Evolutionary conservation across 2,797 vertebrate genomes (phyloP).

Genomic region (Diplodus sargus): DNA sequence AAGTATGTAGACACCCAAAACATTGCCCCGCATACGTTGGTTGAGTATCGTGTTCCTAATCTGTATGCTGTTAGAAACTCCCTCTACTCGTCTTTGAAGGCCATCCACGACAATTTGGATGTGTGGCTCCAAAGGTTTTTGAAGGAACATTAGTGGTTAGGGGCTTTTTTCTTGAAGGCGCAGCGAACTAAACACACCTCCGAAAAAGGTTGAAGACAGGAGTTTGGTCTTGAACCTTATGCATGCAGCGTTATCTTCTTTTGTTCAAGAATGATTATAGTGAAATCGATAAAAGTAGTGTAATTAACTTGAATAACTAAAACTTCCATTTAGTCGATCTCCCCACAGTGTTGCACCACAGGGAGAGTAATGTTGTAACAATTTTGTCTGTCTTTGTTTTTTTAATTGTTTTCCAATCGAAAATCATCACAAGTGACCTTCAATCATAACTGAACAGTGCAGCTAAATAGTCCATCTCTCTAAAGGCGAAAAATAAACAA

Average conservation of each 20-base stretch:
- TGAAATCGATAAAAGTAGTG: neutral
- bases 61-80: too few species aligned
- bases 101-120: neutral
- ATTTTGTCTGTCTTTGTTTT: too few species aligned
- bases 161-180: neutral
- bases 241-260: too few species aligned
- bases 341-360: neutral
- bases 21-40: neutral
- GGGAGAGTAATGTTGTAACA: neutral
- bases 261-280: neutral
- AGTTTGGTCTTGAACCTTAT: too few species aligned
- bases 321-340: neutral
- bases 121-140: neutral
- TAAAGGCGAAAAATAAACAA: too few species aligned
- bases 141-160: neutral
- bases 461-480: too few species aligned
- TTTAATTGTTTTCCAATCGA: neutral
- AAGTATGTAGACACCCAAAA: slow-evolving; percentile 1
- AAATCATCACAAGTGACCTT: too few species aligned
- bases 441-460: too few species aligned
- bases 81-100: neutral
- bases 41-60: neutral
- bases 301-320: neutral
- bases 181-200: neutral
- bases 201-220: neutral